Base-by-base conservation (phyloP, 92 coral and sea anemone genomes). In the Paragorgia papillata region DNA sequence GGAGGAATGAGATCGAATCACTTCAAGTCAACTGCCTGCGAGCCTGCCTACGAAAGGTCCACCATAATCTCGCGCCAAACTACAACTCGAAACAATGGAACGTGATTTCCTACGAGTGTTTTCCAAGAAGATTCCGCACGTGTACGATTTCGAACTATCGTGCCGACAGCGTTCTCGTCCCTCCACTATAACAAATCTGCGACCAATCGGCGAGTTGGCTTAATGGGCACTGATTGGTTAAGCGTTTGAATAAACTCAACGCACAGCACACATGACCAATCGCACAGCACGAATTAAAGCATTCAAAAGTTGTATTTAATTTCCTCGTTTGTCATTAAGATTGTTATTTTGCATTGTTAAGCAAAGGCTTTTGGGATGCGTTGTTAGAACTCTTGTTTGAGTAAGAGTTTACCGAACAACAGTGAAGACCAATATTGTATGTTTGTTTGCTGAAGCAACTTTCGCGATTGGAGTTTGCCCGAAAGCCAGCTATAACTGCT, bases 111-210 rank as follows among this genome's bases (percentile, higher is more conserved):
- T 51, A 53, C 78, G 13, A 53, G 50, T 54, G 30, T 55, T 30
- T 71, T 71, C 78, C 64, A 48, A 33, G 77, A 71, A 71, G 78
- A 55, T 53, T 71, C 46, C 78, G 49, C 78, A 71, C 78, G 78
- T 71, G 78, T 71, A 19, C 1, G 10, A 44, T 71, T 71, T 71
- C 53, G 31, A 22, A 27, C 64, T 2, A 28, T 54, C 19, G 64
- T 14, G 32, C n/a, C 18, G 65, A 33, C 19, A 17, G 27, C 56
- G 3, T 30, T 30, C 53, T 7, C 25, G 7, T 30, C 53, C 13
- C 25, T 8, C 35, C 62, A 57, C 27, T 27, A 28, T 33, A 71
- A 31, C 49, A 53, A 33, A 32, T 30, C 25, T 0, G 19, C 24
- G 77, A 21, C 78, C 78, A 71, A 71, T 71, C 57, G 20, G n/a